Evolutionary conservation across 2,113 vertebrate genomes (phyloP).

Genomic region (Eublepharis macularius): DNA sequence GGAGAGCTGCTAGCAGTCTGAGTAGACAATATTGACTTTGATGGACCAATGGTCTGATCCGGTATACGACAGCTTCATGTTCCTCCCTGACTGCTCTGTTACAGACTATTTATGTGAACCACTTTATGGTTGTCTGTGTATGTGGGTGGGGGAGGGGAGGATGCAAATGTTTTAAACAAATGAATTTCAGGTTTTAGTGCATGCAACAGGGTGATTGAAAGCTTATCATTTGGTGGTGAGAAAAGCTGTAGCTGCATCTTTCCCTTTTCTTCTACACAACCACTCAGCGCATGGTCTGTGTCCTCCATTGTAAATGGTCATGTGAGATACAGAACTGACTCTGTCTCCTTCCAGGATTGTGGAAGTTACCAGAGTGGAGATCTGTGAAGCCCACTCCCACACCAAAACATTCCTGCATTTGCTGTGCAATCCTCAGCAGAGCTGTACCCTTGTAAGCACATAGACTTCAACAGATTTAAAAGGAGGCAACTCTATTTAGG

Average conservation of each 20-base stretch:
- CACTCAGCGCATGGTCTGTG: neutral
- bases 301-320: neutral
- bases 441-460: no score
- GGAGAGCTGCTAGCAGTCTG: no score
- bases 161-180: neutral
- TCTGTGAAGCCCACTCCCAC: neutral
- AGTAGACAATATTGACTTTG: no score
- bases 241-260: neutral
- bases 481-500: no score
- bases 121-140: no score
- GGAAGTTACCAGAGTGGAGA: neutral
- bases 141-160: no score
- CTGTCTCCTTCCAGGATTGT: neutral
- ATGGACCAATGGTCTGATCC: no score
- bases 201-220: neutral
- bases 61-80: no score
- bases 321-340: neutral
- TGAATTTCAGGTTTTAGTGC: neutral
- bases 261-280: neutral
- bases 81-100: no score
- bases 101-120: no score
- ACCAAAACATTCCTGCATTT: neutral
- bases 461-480: no score
- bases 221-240: neutral
- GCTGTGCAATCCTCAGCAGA: no score